A percentile compares a stretch with the other conserved stretches of the same genome.
These are phyloP conservation scores for Aplysia californica DNA, from an alignment of 1,140 invertebrate genomes.

Conservation along the genomic window DNA sequence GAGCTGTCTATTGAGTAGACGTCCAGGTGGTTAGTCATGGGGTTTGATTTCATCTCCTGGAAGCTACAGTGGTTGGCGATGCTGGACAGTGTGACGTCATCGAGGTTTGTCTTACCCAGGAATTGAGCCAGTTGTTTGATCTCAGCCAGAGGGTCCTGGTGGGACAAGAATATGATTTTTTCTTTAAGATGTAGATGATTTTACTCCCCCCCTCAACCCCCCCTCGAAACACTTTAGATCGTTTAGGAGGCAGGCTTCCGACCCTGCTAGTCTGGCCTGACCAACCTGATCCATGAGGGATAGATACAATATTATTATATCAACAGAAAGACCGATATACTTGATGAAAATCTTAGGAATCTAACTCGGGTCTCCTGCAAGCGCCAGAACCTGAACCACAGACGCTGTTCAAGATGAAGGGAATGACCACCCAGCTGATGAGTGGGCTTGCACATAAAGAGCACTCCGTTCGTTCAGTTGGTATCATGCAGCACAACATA, in stretches of 20 bases:
- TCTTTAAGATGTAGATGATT: not conserved
- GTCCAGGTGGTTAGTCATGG: constrained; percentile 77
- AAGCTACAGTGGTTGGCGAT: constrained; percentile 68
- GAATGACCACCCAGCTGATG: too few species aligned
- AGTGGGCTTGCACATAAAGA: too few species aligned
- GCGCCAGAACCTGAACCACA: too few species aligned
- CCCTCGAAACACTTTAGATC: too few species aligned
- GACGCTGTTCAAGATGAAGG: too few species aligned
- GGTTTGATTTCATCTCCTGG: constrained; percentile 78
- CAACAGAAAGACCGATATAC: too few species aligned
- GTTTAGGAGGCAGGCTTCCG: not conserved
- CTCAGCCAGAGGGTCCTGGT: constrained; percentile 42
- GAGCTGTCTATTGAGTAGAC: constrained; percentile 61
- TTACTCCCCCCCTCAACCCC: not conserved
- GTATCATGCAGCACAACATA: too few species aligned
- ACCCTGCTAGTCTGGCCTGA: not conserved
- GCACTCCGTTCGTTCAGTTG: too few species aligned
- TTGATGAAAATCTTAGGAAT: too few species aligned
- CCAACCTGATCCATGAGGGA: not conserved
- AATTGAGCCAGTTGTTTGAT: constrained; percentile 67
- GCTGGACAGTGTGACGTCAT: constrained; percentile 49
- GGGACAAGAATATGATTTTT: not conserved
- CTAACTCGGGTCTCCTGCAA: too few species aligned
- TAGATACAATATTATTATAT: too few species aligned
- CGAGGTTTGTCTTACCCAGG: constrained; percentile 63